phyloP scores from a whole-genome alignment of 2,888 invertebrate species.

The Epistrophe eligans region DNA sequence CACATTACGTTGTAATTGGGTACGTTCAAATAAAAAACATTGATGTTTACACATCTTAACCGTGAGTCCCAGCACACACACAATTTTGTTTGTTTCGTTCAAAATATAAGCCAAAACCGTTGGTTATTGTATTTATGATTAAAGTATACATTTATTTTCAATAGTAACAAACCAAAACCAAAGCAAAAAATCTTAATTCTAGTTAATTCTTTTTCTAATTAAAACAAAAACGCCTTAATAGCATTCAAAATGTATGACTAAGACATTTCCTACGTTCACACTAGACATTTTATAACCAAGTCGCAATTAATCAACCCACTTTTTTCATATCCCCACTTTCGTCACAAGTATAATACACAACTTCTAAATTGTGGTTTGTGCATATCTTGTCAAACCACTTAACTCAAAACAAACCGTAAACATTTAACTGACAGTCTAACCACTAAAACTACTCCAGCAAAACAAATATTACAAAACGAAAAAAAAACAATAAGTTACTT shows the following conservation, averaged over 20 bases:
- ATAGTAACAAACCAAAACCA: too few species aligned
- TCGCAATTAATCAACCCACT: slow-evolving; percentile 63
- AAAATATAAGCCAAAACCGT: too few species aligned
- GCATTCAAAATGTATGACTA: slow-evolving; percentile 27
- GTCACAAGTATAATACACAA: neutral
- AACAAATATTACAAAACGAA: slow-evolving; percentile 6
- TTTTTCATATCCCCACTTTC: slow-evolving; percentile 18
- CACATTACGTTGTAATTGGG: too few species aligned
- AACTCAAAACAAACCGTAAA: slow-evolving; percentile 65
- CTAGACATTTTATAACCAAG: slow-evolving; percentile 44
- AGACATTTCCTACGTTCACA: slow-evolving; percentile 20
- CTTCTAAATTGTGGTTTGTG: slow-evolving; percentile 4
- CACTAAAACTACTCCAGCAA: slow-evolving; percentile 55
- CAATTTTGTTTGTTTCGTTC: too few species aligned
- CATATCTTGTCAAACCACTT: slow-evolving; percentile 61
- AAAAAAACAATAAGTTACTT: slow-evolving; percentile 13
- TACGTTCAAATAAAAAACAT: too few species aligned
- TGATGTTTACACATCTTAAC: too few species aligned
- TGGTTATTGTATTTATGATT: too few species aligned
- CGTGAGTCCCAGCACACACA: too few species aligned
- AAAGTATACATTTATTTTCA: too few species aligned
- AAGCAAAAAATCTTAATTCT: neutral
- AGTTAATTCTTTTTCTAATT: neutral
- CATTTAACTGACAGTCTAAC: slow-evolving; percentile 69
- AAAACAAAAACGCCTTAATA: neutral